Conservation (phyloP, 2,797 vertebrate genomes). For the Anguilla obscura region DNA sequence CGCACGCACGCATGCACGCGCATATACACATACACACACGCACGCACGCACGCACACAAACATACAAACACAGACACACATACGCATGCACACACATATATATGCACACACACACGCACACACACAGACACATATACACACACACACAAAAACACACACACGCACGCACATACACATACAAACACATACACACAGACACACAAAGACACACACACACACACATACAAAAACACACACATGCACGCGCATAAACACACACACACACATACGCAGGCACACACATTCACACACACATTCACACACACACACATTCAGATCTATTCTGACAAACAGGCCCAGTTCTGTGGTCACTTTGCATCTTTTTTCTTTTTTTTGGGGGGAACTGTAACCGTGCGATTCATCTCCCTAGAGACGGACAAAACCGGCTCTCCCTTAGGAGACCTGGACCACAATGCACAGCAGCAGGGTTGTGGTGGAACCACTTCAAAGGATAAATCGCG, state of each 20-base stretch:
- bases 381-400: not conserved
- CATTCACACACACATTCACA: not conserved
- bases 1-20: not conserved
- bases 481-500: not conserved
- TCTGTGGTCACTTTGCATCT: not conserved
- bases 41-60: not conserved
- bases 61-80: not conserved
- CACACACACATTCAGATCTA: not conserved
- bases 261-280: not conserved
- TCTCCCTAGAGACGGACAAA: not conserved
- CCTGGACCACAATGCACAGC: too few relatives aligned
- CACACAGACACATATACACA: not conserved
- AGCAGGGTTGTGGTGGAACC: not conserved
- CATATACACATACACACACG: not conserved
- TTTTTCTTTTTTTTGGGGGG: not conserved
- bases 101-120: not conserved
- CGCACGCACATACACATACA: not conserved
- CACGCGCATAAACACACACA: not conserved
- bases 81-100: too few relatives aligned
- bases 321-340: not conserved
- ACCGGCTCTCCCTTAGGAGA: not conserved
- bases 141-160: not conserved
- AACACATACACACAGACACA: not conserved
- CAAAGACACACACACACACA: not conserved
- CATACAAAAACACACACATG: not conserved